Evolutionary conservation across 2,888 invertebrate genomes (phyloP).

Genomic region (Octonoba sinensis): DNA sequence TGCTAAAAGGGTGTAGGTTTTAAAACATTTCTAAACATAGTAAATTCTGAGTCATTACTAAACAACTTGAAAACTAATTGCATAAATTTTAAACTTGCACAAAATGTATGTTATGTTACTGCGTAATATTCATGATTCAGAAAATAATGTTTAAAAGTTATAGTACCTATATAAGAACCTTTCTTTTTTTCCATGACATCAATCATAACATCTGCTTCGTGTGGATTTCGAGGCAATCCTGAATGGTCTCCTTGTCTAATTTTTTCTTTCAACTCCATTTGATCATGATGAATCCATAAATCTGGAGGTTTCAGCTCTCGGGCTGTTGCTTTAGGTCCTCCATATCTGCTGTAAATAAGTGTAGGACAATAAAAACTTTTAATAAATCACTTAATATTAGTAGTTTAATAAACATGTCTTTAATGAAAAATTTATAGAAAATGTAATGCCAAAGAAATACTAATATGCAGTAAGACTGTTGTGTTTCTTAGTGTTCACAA

Average conservation of each 20-base stretch:
- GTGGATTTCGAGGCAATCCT: conserved; percentile 68
- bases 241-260: conserved; percentile 69
- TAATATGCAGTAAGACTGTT: too few species aligned
- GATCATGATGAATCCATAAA: conserved; percentile 97
- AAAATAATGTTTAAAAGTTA: not conserved
- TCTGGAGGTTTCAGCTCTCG: conserved; percentile 90
- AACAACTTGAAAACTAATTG: too few species aligned
- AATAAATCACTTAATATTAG: too few species aligned
- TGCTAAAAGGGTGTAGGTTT: too few species aligned
- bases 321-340: conserved; percentile 63
- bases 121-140: not conserved
- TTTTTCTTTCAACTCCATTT: conserved; percentile 88
- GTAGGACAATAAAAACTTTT: too few species aligned
- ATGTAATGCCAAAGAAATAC: too few species aligned
- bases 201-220: conserved; percentile 61
- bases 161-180: conserved; percentile 59
- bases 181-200: conserved; percentile 62
- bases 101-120: too few species aligned
- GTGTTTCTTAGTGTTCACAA: too few species aligned
- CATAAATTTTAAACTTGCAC: not conserved
- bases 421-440: too few species aligned
- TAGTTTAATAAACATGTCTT: too few species aligned
- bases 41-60: too few species aligned
- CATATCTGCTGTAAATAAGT: conserved; percentile 34
- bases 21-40: too few species aligned